Base-by-base conservation (phyloP, 2,797 vertebrate species). In the Aphelocoma californica region DNA sequence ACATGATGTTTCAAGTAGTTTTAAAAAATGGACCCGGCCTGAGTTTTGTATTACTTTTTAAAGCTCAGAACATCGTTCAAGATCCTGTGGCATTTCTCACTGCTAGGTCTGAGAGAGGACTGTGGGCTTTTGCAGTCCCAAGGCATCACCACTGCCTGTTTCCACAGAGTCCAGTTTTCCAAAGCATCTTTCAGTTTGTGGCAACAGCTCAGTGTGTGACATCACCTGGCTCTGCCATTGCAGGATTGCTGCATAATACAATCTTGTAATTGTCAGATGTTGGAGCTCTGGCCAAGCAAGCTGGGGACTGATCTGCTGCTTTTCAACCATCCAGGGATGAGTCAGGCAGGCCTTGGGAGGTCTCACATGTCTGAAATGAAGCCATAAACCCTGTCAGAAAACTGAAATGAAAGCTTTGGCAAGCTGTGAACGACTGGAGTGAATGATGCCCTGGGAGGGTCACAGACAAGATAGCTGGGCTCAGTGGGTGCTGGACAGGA, bases 41-140 rank as follows among this genome's bases (percentile, higher is more conserved):
- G 71, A 40, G 62, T 91, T 87, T 88, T 88, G 42, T 85, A 93
- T 97, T 92, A 69, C 61, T 97, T 97, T 88, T 92, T 74, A 92
- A 88, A 89, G 91, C 88, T 79, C 74, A 45, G 79, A 64, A 53
- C 87, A 96, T 94, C 5, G 14, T 79, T 97, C 96, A 97, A 62
- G 81, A 21, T 69, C 48, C 75, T 44, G 31, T 73, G 77, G 50
- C 62, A 85, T 92, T 92, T 80, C 91, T 97, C 93, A 86, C 56
- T 42, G 66, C 73, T 25, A 7, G 40, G 50, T 56, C 91, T 94
- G 73, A 66, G 54, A 47, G 50, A 51, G 36, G 36, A 58, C 56
- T 5, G 60, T 14, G n/a, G 84, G 74, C n/a, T 84, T 64, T 47
- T 36, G 79, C 73, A 64, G 45, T 79, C 40, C 62, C 73, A 21